These are phyloP conservation scores for Dendropsophus ebraccatus DNA, from an alignment of 2,113 vertebrate genomes.

Conservation along the genomic window DNA sequence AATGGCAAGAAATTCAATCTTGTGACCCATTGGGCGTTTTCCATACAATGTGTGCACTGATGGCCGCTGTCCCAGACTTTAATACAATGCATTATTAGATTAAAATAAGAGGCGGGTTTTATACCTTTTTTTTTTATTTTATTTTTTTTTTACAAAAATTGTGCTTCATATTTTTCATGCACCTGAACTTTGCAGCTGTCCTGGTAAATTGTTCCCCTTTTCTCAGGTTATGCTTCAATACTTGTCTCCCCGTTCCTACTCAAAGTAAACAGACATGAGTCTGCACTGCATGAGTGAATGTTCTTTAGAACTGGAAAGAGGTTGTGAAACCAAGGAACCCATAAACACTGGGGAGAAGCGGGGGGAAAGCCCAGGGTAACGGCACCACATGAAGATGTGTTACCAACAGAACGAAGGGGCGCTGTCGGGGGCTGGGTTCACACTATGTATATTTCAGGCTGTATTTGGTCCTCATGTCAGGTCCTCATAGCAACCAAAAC, in stretches of 20 bases:
- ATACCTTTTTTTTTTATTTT: no score
- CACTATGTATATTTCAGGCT: no score
- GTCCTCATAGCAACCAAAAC: no score
- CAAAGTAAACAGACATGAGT: neutral
- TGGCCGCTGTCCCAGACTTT: no score
- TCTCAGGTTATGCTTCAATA: conserved; percentile 20
- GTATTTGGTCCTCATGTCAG: no score
- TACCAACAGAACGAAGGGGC: no score
- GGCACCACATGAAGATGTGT: neutral
- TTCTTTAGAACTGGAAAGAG: conserved; percentile 39
- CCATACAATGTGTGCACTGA: no score
- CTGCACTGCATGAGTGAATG: neutral
- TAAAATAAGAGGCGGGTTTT: no score
- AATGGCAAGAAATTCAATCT: no score
- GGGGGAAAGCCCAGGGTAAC: conserved; percentile 7
- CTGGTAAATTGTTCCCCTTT: conserved; percentile 34
- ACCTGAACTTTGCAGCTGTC: conserved; percentile 39
- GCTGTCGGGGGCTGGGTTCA: no score
- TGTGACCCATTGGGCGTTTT: no score
- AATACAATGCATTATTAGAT: no score
- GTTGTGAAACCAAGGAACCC: conserved; percentile 47
- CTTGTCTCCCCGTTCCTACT: neutral
- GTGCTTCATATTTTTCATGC: neutral
- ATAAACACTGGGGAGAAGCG: conserved; percentile 6
- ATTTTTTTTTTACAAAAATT: neutral